Conservation (phyloP, 2,113 vertebrate species). For the Gallinago jamesoni region DNA sequence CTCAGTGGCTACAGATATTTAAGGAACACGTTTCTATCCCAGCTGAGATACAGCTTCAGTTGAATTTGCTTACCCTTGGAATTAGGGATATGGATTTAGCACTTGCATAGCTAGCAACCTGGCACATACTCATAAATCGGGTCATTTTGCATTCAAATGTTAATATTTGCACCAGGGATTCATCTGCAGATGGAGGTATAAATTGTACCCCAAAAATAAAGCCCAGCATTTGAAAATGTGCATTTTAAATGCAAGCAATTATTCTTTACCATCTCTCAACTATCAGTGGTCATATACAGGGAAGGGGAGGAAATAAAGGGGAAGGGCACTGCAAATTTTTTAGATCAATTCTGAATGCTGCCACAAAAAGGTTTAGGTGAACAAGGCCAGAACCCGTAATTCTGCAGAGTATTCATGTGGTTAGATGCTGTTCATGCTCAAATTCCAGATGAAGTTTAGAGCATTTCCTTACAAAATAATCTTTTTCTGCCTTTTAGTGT, state of each 20-base stretch:
- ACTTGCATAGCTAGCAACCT: background rate
- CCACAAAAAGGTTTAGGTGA: background rate
- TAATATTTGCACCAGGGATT: slow-evolving; percentile 53
- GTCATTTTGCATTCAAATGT: slow-evolving; percentile 32
- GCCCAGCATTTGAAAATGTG: background rate
- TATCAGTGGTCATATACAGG: background rate
- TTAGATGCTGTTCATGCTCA: background rate
- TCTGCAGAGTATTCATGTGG: background rate
- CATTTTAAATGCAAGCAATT: slow-evolving; percentile 2
- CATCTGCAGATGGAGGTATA: slow-evolving; percentile 44
- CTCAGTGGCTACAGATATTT: background rate
- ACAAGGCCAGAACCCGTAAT: background rate
- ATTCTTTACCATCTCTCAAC: background rate
- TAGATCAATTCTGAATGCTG: background rate
- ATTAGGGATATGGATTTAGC: background rate
- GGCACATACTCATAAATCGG: slow-evolving; percentile 4
- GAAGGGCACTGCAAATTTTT: background rate
- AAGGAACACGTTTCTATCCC: background rate
- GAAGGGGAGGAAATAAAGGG: background rate
- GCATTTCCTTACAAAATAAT: background rate
- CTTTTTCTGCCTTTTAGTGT: background rate
- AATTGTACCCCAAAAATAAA: slow-evolving; percentile 31
- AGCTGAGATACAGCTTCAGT: background rate
- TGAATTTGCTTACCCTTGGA: background rate
- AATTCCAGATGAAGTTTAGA: background rate